Base-by-base conservation (phyloP, 2,797 vertebrate species). In the Vultur gryphus region DNA sequence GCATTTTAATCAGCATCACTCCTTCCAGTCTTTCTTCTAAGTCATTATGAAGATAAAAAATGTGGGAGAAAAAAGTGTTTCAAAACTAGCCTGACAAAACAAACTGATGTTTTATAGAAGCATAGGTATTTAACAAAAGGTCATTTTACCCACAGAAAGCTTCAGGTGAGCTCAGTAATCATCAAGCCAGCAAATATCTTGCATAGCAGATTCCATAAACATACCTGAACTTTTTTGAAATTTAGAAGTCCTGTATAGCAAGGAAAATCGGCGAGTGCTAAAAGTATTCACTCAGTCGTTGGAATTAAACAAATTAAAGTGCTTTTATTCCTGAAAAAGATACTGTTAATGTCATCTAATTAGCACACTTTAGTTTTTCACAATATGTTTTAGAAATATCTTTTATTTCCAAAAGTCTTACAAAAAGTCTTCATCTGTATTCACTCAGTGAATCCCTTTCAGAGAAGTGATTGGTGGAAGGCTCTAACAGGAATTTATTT, bases 401-500 rank as follows among this genome's bases (percentile, higher is more conserved):
- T 92, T 82, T 85, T 93, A 51, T 97, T 96, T 83, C 95, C 86
- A 57, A 81, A 97, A 97, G 96, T 91, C 96, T 94, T 93, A 87
- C 84, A 93, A 97, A 92, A 96, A 92, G 91, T 97, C 96, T 97
- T 96, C 94, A 97, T 97, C 98, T 97, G 96, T 95, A 97, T 98
- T 97, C 97, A 97, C 69, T 93, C 79, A 72, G 90, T 97, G 15
- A 90, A 97, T 97, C 97, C 16, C 76, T 97, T 98, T 97, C 92
- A 97, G 96, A 90, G 95, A 89, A 97, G 86, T 28, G 55, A 97
- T 97, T 98, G 97, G 97, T 97, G 91, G 94, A 98, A 87, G 70
- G 94, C 96, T 97, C 93, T 95, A 96, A 95, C 95, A 96, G 96
- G 97, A 98, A 98, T 98, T 97, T 98, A 97, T 96, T 96, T 94